phyloP scores from a whole-genome alignment of 2,888 invertebrate genomes.

The Reticulitermes lucifugus region DNA sequence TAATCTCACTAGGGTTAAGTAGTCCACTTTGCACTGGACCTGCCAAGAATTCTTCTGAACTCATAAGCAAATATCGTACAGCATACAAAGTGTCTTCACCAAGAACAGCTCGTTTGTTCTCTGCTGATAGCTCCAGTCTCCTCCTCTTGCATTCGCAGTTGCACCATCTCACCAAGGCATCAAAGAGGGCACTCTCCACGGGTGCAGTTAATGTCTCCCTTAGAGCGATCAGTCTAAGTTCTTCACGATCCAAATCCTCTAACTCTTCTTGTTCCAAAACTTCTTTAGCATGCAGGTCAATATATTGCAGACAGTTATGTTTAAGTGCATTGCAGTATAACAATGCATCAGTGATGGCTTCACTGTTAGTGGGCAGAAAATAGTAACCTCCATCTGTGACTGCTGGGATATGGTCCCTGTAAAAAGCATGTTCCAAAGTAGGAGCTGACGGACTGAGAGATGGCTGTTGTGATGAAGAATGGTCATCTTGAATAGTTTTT shows the following conservation, averaged over 20 bases:
- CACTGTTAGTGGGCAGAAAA: slow-evolving; percentile 58
- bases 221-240: slow-evolving; percentile 73
- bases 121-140: slow-evolving; percentile 66
- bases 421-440: slow-evolving; percentile 39
- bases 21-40: slow-evolving; percentile 70
- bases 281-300: slow-evolving; percentile 69
- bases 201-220: slow-evolving; percentile 76
- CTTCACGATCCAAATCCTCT: slow-evolving; percentile 73
- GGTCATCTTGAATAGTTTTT: neutral
- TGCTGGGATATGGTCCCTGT: neutral
- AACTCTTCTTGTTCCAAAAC: slow-evolving; percentile 70
- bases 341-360: slow-evolving; percentile 61
- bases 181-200: slow-evolving; percentile 65
- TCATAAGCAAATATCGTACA: slow-evolving; percentile 76
- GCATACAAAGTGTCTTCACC: slow-evolving; percentile 64
- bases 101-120: slow-evolving; percentile 67
- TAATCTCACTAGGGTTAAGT: slow-evolving; percentile 67
- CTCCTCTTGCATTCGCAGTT: slow-evolving; percentile 69
- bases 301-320: slow-evolving; percentile 74
- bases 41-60: slow-evolving; percentile 72
- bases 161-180: slow-evolving; percentile 73
- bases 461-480: neutral
- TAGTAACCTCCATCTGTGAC: neutral
- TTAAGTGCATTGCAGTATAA: slow-evolving; percentile 72
- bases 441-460: slow-evolving; percentile 53